Conservation (phyloP, 2,797 vertebrate genomes). For the Distichodus sexfasciatus region DNA sequence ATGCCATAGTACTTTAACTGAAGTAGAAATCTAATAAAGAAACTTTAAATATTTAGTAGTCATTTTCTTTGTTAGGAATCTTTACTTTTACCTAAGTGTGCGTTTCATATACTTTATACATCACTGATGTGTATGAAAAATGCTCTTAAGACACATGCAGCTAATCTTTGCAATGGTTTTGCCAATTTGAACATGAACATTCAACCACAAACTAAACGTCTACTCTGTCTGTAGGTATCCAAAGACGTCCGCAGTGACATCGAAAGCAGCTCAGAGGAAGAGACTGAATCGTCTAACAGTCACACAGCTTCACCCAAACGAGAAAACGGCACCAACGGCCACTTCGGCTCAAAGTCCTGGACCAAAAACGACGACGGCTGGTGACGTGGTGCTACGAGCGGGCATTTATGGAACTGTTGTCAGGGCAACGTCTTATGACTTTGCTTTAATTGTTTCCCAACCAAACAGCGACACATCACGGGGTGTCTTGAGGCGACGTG, state of each 20-base stretch:
- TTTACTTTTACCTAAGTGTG: no score
- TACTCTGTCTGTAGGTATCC: constrained; percentile 73
- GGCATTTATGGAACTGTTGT: constrained; percentile 12
- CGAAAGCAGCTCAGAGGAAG: constrained; percentile 96
- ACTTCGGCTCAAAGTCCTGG: constrained; percentile 70
- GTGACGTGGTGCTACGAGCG: constrained; percentile 49
- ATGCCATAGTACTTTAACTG: no score
- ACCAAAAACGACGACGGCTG: constrained; percentile 68
- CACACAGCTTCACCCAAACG: constrained; percentile 69
- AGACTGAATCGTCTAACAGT: constrained; percentile 56
- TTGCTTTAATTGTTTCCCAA: neutral
- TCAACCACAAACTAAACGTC: neutral
- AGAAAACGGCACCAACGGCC: constrained; percentile 86
- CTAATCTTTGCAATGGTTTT: no score
- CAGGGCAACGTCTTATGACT: constrained; percentile 5
- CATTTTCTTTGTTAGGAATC: no score
- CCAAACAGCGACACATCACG: constrained; percentile 3
- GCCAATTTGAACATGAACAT: no score
- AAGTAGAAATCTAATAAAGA: no score
- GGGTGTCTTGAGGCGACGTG: constrained; percentile 24
- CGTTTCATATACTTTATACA: no score
- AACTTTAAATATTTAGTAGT: no score
- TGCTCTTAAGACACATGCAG: no score
- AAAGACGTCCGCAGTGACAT: constrained; percentile 96
- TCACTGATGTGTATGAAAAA: no score